Evolutionary conservation across 1,140 invertebrate species (phyloP).

Genomic region (Goniozus legneri): DNA sequence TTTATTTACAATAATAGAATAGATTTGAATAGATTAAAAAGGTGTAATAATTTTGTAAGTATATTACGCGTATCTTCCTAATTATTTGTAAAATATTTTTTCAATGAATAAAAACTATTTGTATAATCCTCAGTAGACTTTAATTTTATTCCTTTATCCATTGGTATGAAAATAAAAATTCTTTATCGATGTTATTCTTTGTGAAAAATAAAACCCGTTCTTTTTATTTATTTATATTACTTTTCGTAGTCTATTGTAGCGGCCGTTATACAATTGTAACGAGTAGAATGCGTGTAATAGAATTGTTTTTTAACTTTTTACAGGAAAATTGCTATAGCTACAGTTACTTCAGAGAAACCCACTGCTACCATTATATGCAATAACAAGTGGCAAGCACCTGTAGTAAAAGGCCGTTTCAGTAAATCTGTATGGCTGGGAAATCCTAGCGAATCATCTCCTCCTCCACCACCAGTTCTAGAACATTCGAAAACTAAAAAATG

Average conservation of each 20-base stretch:
- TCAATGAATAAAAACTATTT: conserved; percentile 34
- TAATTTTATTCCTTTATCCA: conserved; percentile 26
- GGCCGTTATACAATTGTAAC: not conserved
- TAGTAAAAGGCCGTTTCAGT: conserved; percentile 48
- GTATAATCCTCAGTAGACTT: conserved; percentile 18
- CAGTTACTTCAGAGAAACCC: conserved; percentile 33
- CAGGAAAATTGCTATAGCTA: conserved; percentile 34
- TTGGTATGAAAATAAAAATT: conserved; percentile 8
- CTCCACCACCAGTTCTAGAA: conserved; percentile 32
- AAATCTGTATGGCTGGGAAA: conserved; percentile 45
- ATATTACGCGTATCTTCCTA: conserved; percentile 3
- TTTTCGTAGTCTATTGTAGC: conserved; percentile 1
- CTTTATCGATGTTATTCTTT: no score
- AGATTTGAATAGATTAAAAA: no score
- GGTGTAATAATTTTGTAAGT: conserved; percentile 4
- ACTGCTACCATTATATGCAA: conserved; percentile 26
- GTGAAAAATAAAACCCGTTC: no score
- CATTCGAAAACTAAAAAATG: conserved; percentile 36
- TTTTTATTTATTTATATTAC: no score
- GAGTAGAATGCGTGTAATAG: not conserved
- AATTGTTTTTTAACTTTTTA: no score
- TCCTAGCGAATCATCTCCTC: conserved; percentile 35
- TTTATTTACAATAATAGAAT: no score
- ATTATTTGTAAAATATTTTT: conserved; percentile 30
- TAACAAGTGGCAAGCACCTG: conserved; percentile 46